phyloP scores from a whole-genome alignment of 1,140 invertebrate species.

The Chrysomallon squamiferum region DNA sequence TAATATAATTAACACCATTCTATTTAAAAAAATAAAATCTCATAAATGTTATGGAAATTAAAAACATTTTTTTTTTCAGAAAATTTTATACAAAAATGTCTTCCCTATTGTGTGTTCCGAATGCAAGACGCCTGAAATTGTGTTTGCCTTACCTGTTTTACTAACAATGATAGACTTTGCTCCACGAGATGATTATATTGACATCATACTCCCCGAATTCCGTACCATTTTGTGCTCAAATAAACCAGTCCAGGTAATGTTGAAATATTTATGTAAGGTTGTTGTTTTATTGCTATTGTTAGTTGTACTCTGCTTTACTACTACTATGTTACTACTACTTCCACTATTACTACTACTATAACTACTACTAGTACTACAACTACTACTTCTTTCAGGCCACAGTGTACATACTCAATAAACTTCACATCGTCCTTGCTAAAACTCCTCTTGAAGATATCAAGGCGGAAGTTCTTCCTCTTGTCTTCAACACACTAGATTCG shows the following conservation, averaged over 20 bases:
- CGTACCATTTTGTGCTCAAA: conserved; percentile 80
- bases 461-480: conserved; percentile 83
- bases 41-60: no score
- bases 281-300: no score
- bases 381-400: conserved; percentile 83
- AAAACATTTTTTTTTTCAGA: conserved; percentile 75
- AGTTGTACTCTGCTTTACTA: no score
- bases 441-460: conserved; percentile 80
- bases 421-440: conserved; percentile 90
- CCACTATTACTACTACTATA: no score
- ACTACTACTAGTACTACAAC: no score
- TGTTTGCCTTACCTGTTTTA: conserved; percentile 86
- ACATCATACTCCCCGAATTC: conserved; percentile 82
- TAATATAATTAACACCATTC: no score
- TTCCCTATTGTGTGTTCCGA: conserved; percentile 89
- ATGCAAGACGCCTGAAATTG: conserved; percentile 83
- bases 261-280: no score
- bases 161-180: conserved; percentile 82
- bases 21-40: no score
- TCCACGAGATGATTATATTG: conserved; percentile 82
- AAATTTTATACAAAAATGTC: conserved; percentile 93
- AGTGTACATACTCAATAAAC: conserved; percentile 88
- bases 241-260: conserved; percentile 75
- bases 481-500: conserved; percentile 89
- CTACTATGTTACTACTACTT: no score